Conservation (phyloP, 35 echinoderm and acorn worm species). For the Diadema setosum region DNA sequence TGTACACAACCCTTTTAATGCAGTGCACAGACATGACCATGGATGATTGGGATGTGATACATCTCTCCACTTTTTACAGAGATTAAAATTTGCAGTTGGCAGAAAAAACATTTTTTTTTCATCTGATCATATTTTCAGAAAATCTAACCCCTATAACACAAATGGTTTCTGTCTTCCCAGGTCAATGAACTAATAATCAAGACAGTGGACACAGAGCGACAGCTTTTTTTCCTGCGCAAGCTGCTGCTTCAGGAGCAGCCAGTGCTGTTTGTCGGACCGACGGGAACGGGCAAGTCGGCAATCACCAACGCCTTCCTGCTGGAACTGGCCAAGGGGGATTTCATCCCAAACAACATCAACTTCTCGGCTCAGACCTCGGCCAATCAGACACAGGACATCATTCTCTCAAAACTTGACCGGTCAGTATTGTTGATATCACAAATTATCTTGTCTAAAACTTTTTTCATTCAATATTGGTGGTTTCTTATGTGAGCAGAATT, state of each 20-base stretch:
- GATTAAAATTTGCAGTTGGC: too few species aligned
- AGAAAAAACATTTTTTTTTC: too few species aligned
- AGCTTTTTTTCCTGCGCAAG: conserved; percentile 87
- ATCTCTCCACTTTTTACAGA: too few species aligned
- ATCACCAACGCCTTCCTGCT: conserved; percentile 94
- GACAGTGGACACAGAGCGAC: conserved; percentile 90
- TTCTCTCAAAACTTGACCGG: conserved; percentile 94
- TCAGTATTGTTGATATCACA: not conserved
- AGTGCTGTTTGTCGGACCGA: conserved; percentile 96
- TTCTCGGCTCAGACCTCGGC: conserved; percentile 98
- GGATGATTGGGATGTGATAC: too few species aligned
- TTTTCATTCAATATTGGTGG: too few species aligned
- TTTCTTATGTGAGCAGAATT: too few species aligned
- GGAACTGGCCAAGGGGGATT: conserved; percentile 83
- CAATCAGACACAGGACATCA: conserved; percentile 97
- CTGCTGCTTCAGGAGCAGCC: conserved; percentile 75
- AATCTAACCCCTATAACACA: too few species aligned
- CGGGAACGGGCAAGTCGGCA: conserved; percentile 96
- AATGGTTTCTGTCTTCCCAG: conserved; percentile 14
- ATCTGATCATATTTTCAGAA: too few species aligned
- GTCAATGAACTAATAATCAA: conserved; percentile 88
- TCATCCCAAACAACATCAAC: conserved; percentile 96
- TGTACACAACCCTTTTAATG: too few species aligned
- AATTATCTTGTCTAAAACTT: too few species aligned
- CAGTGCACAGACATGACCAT: too few species aligned